A percentile compares a stretch with the other conserved stretches of the same genome.
Conservation (phyloP, 2,888 invertebrate genomes). For the Lithophane socia region DNA sequence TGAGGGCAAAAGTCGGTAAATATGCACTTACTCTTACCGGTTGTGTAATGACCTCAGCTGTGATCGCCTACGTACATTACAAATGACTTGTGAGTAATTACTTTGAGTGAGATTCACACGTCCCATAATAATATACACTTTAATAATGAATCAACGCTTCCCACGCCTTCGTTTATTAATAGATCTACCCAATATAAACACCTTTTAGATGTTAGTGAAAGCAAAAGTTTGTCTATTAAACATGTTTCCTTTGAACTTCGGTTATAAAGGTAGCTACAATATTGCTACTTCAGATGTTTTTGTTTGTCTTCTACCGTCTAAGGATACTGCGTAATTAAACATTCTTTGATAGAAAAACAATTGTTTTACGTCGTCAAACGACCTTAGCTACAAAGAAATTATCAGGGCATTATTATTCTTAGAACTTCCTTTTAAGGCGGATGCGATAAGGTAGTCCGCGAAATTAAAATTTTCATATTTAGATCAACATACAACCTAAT, state of each 20-base stretch:
- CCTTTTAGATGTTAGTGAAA: conserved; percentile 23
- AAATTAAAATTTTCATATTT: too few species aligned
- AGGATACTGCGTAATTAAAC: conserved; percentile 46
- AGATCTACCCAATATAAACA: conserved; percentile 49
- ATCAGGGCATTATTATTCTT: conserved; percentile 10
- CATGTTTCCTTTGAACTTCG: conserved; percentile 42
- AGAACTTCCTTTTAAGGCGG: conserved; percentile 8
- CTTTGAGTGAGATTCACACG: conserved; percentile 64
- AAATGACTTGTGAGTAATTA: conserved; percentile 62
- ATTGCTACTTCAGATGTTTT: conserved; percentile 27
- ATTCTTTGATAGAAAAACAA: conserved; percentile 44
- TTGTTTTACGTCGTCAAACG: conserved; percentile 33
- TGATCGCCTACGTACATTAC: conserved; percentile 58
- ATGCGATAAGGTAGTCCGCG: too few species aligned
- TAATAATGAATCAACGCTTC: conserved; percentile 62
- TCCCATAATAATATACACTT: conserved; percentile 61
- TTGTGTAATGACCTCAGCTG: conserved; percentile 47
- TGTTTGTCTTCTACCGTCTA: conserved; percentile 17
- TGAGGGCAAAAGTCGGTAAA: conserved; percentile 29
- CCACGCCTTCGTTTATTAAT: conserved; percentile 55
- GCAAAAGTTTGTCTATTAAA: conserved; percentile 31
- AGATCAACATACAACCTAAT: too few species aligned
- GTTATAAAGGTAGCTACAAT: conserved; percentile 23
- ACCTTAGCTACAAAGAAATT: conserved; percentile 23
- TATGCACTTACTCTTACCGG: conserved; percentile 23